Evolutionary conservation across 2,113 vertebrate genomes (phyloP).

Genomic region (Charina bottae): DNA sequence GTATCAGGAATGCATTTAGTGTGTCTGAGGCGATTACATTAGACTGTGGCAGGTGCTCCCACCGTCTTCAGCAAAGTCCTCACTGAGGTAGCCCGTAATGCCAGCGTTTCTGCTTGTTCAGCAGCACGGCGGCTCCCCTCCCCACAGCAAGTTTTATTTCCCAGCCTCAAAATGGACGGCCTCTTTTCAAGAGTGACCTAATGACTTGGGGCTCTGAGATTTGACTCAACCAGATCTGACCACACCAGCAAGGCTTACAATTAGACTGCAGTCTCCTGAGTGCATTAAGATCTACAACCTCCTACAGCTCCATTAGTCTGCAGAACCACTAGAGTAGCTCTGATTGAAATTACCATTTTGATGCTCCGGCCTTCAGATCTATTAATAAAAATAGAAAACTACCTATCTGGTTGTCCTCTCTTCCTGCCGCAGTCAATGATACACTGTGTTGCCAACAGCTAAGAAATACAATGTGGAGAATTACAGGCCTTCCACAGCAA

Average conservation of each 20-base stretch:
- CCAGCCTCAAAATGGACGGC: slow-evolving; percentile 37
- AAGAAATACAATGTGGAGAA: slow-evolving; percentile 38
- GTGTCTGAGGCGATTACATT: slow-evolving; percentile 53
- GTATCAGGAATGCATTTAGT: slow-evolving; percentile 47
- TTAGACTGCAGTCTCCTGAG: slow-evolving; percentile 54
- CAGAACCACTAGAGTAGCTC: slow-evolving; percentile 55
- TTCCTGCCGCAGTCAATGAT: slow-evolving; percentile 28
- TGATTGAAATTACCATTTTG: slow-evolving; percentile 73
- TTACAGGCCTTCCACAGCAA: slow-evolving; percentile 16
- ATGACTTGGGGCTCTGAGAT: slow-evolving; percentile 29
- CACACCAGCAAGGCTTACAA: slow-evolving; percentile 59
- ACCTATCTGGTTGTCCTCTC: slow-evolving; percentile 57
- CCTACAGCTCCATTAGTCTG: slow-evolving; percentile 54
- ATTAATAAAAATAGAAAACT: slow-evolving; percentile 67
- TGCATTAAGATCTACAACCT: slow-evolving; percentile 61
- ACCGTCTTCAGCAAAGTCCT: slow-evolving; percentile 47
- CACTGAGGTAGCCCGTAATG: slow-evolving; percentile 46
- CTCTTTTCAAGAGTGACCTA: neutral
- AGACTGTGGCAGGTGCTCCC: slow-evolving; percentile 19
- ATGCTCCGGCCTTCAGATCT: slow-evolving; percentile 66
- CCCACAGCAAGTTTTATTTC: slow-evolving; percentile 37
- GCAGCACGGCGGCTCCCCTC: slow-evolving; percentile 30
- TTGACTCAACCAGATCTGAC: slow-evolving; percentile 66
- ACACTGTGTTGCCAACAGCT: slow-evolving; percentile 30
- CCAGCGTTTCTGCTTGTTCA: slow-evolving; percentile 52